These are phyloP conservation scores for Entelurus aequoreus DNA, from an alignment of 2,113 vertebrate genomes.

Conservation along the genomic window DNA sequence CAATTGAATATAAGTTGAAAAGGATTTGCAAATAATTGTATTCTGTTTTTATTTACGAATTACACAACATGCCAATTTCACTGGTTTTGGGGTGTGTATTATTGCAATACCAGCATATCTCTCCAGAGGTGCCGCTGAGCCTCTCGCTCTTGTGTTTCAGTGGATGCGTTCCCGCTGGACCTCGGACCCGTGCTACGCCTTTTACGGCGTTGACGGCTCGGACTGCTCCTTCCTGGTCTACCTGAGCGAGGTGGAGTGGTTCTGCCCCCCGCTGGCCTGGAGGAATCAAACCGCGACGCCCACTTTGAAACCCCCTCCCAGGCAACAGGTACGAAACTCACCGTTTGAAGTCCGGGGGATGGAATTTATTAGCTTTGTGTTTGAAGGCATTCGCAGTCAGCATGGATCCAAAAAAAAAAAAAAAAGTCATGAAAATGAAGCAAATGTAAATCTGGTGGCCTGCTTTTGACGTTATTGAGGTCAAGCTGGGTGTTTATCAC, in stretches of 20 bases:
- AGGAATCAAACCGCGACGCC: conserved; percentile 77
- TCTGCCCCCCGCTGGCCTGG: conserved; percentile 90
- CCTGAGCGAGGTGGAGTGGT: conserved; percentile 97
- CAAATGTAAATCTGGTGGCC: neutral
- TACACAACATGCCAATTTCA: too few species aligned
- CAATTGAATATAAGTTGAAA: too few species aligned
- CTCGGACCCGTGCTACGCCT: conserved; percentile 94
- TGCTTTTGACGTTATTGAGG: neutral
- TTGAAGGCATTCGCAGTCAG: conserved; percentile 4
- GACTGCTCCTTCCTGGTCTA: conserved; percentile 96
- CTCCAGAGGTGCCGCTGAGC: neutral
- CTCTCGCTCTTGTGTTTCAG: conserved; percentile 57
- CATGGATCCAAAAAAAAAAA: too few species aligned
- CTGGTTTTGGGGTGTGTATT: too few species aligned
- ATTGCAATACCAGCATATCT: neutral
- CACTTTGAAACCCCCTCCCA: conserved; percentile 65
- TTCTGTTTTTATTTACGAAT: too few species aligned
- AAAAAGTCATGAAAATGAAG: neutral
- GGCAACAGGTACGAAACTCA: conserved; percentile 70
- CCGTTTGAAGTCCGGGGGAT: neutral
- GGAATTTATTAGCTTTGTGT: neutral
- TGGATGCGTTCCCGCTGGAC: conserved; percentile 98
- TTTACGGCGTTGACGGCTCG: conserved; percentile 92
- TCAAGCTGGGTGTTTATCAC: neutral
- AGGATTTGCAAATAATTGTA: too few species aligned